Evolutionary conservation across 1,140 invertebrate species (phyloP), one percentile per base, ranked within the genome.

Genomic region (Leguminivora glycinivorella): DNA sequence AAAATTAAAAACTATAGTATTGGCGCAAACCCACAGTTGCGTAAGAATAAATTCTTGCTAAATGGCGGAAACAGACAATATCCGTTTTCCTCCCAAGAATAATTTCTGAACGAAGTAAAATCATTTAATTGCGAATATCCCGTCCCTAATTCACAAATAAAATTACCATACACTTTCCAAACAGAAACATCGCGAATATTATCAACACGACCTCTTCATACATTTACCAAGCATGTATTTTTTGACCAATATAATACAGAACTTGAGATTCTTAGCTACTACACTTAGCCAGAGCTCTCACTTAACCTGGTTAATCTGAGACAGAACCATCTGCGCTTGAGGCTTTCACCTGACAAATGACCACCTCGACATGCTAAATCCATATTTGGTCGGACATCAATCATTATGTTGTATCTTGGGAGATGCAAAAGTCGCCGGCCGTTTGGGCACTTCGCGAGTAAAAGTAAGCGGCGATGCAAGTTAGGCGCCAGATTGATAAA

Each of bases 81-180:
- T 19, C 40, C 14, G 43, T 19, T 52, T 52, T 52, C 43, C 43
- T 52, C 17, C 17, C 17, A 19, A 52, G 7, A 52, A 19, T 52
- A 52, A 52, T 5, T 19, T 52, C n/a, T 52, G 14, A 52, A 22
- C 17, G 0, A 52, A 4, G n/a, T 52, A 52, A 52, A 52, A 52
- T 52, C 47, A 1, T 10, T 22, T 52, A 52, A 52, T 52, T 52
- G 10, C 19, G 17, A 9, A 22, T 9, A 52, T 52, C 47, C 47
- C 47, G 40, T 43, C 47, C 7, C 47, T 52, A 52, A 52, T 52
- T 52, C 47, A 22, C 47, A 22, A 52, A 52, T 52, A 22, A 52
- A 52, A 52, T 52, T 52, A 22, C 47, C 17, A 19, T 22, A 19
- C 47, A 22, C 47, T 52, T 52, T 52, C 47, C 47, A 52, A 17